A percentile compares a stretch with the other conserved stretches of the same genome.
These are phyloP conservation scores for Phrynosoma blainvillii DNA, from an alignment of 2,113 vertebrate genomes.

Conservation along the genomic window DNA sequence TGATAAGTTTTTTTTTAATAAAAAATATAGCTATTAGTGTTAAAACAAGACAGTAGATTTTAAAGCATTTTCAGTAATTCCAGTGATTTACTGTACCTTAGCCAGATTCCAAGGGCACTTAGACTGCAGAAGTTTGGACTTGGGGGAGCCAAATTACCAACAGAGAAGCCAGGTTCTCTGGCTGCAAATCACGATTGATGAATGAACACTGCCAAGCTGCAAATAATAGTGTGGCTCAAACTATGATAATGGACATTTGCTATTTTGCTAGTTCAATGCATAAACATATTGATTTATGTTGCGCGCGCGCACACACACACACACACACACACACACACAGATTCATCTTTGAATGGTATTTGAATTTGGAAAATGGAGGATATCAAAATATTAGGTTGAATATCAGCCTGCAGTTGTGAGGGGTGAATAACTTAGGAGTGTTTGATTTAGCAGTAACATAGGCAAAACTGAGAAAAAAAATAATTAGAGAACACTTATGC, in stretches of 20 bases:
- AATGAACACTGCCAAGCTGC: slow-evolving; percentile 55
- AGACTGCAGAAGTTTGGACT: slow-evolving; percentile 57
- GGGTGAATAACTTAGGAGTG: not conserved
- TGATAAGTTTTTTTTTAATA: not conserved
- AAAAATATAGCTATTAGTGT: not conserved
- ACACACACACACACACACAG: too few relatives aligned
- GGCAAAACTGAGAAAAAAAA: not conserved
- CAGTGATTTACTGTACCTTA: slow-evolving; percentile 48
- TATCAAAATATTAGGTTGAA: not conserved
- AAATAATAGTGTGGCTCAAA: slow-evolving; percentile 61
- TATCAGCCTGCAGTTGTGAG: not conserved
- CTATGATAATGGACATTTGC: slow-evolving; percentile 45
- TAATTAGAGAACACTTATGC: not conserved
- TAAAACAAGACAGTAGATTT: not conserved
- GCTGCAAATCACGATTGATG: slow-evolving; percentile 56
- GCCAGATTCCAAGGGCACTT: slow-evolving; percentile 40
- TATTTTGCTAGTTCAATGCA: slow-evolving; percentile 31
- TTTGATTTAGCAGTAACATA: not conserved
- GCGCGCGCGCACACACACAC: not conserved
- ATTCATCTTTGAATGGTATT: not conserved
- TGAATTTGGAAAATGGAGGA: not conserved
- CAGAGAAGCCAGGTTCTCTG: slow-evolving; percentile 34
- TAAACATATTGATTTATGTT: slow-evolving; percentile 34
- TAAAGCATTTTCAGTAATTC: not conserved
- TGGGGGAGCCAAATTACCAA: slow-evolving; percentile 23